Conservation (phyloP, 2,797 vertebrate species). For the Pyrocephalus nanus region DNA sequence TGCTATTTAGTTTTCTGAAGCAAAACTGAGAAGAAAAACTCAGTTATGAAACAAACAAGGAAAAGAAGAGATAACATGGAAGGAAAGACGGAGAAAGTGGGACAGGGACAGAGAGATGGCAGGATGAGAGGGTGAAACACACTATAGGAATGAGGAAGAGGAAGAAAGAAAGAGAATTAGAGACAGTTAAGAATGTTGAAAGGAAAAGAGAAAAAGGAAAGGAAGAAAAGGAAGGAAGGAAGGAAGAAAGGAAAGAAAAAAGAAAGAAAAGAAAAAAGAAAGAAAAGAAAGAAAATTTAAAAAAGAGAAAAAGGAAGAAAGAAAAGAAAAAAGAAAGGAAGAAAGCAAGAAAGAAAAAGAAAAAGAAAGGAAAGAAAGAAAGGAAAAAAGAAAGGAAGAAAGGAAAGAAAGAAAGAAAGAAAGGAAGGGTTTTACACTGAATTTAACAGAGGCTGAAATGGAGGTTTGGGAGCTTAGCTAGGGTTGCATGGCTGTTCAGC, state of each 20-base stretch:
- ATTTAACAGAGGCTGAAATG: background rate
- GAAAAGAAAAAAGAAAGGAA: background rate
- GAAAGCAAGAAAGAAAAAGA: fast-evolving
- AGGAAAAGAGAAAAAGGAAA: no score
- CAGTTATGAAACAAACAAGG: background rate
- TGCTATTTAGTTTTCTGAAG: background rate
- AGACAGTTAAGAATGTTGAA: background rate
- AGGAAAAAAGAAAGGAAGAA: no score
- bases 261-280: background rate
- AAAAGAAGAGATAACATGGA: background rate
- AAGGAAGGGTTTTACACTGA: background rate
- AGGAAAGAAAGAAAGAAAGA: fast-evolving
- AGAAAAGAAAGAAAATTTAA: fast-evolving
- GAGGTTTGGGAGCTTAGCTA: background rate
- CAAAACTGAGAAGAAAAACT: background rate
- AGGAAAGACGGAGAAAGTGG: background rate
- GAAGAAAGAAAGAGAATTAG: background rate
- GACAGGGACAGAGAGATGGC: background rate
- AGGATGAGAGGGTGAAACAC: background rate
- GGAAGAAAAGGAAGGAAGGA: background rate
- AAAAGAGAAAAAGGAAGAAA: fast-evolving
- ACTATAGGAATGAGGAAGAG: background rate
- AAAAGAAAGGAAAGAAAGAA: no score
- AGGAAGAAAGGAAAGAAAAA: no score
- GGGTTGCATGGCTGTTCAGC: background rate